A percentile compares a stretch with the other conserved stretches of the same genome.
These are phyloP conservation scores for Salmo trutta DNA, from an alignment of 2,797 vertebrate genomes.

Conservation along the genomic window DNA sequence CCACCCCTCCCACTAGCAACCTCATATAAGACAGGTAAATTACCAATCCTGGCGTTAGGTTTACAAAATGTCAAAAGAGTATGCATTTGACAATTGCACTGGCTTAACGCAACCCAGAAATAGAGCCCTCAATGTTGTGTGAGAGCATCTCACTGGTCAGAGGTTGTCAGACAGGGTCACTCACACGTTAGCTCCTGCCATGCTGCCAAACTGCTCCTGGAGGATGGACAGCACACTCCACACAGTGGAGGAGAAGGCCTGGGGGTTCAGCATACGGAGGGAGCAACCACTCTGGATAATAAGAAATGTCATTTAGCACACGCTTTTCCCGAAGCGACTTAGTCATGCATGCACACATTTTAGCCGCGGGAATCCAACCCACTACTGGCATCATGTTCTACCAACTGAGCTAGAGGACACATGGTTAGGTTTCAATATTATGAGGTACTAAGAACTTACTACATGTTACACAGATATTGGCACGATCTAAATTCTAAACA, in stretches of 20 bases:
- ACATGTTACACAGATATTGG: background rate
- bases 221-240: slow-evolving; percentile 92
- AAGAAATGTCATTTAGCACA: background rate
- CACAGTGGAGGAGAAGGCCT: slow-evolving; percentile 85
- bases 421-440: too few species aligned
- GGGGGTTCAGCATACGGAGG: slow-evolving; percentile 90
- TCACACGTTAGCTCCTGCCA: slow-evolving; percentile 91
- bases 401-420: too few species aligned
- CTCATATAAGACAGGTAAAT: too few species aligned
- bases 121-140: background rate
- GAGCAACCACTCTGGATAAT: slow-evolving; percentile 85
- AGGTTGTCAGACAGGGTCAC: slow-evolving; percentile 25
- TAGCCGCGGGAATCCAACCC: too few species aligned
- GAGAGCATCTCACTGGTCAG: background rate
- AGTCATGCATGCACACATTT: too few species aligned
- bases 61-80: too few species aligned
- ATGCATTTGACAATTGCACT: too few species aligned
- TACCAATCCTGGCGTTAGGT: too few species aligned
- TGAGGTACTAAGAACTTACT: background rate
- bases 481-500: background rate
- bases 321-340: too few species aligned
- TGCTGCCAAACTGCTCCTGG: slow-evolving; percentile 93
- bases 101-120: too few species aligned
- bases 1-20: too few species aligned
- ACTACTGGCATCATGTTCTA: too few species aligned